These are phyloP conservation scores for Rhagoletis zephyria DNA, from an alignment of 1,140 invertebrate genomes.

Conservation along the genomic window DNA sequence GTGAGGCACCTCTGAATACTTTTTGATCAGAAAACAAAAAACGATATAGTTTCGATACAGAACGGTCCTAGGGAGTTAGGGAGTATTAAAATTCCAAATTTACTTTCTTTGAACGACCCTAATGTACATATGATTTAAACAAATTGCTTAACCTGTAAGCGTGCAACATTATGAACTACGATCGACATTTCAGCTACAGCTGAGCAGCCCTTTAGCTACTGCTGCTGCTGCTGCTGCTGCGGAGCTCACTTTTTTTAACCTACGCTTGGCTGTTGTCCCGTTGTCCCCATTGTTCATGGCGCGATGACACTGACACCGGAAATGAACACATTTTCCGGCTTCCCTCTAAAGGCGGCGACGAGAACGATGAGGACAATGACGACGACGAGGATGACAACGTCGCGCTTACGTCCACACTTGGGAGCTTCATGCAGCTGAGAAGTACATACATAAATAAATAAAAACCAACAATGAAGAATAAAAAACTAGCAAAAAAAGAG, in stretches of 20 bases:
- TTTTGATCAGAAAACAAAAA: too few relatives aligned
- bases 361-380: background rate
- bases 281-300: constrained; percentile 52
- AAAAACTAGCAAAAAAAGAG: background rate
- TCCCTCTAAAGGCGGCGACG: constrained; percentile 2
- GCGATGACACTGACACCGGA: constrained; percentile 69
- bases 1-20: too few relatives aligned
- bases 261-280: constrained; percentile 7
- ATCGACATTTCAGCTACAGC: constrained; percentile 34
- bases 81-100: too few relatives aligned
- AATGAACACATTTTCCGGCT: constrained; percentile 71
- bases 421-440: background rate
- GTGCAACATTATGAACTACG: constrained; percentile 37
- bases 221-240: background rate
- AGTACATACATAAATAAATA: constrained; percentile 6
- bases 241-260: background rate
- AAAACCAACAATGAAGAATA: constrained; percentile 10
- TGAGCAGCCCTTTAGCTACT: background rate
- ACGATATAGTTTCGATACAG: too few relatives aligned
- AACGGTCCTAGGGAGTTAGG: too few relatives aligned
- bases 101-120: too few relatives aligned
- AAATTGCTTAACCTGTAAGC: background rate
- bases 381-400: background rate
- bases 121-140: background rate
- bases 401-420: constrained; percentile 25